Conservation (phyloP, 2,888 invertebrate species). For the Allophyes oxyacanthae region DNA sequence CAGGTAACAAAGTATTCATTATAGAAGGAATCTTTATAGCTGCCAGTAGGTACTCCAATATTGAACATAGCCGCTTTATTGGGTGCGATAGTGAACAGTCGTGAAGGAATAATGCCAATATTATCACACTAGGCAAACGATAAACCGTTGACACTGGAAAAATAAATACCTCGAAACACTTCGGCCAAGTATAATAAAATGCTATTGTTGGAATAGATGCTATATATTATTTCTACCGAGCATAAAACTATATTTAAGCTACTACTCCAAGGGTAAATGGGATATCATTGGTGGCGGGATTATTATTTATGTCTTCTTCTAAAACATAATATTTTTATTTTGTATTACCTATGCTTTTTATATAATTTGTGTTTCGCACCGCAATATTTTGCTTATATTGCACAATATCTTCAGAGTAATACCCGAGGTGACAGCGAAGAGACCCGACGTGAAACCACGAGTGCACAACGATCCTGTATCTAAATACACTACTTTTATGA, state of each 20-base stretch:
- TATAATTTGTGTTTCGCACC: slow-evolving; percentile 33
- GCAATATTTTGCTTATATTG: slow-evolving; percentile 56
- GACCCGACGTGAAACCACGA: slow-evolving; percentile 66
- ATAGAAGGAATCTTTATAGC: neutral
- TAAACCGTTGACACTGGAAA: too few relatives aligned
- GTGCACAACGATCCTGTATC: slow-evolving; percentile 66
- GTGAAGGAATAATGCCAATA: too few relatives aligned
- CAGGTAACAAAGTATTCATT: slow-evolving; percentile 65
- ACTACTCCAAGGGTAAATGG: slow-evolving; percentile 29
- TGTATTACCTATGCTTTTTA: slow-evolving; percentile 26
- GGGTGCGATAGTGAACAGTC: too few relatives aligned
- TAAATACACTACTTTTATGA: slow-evolving; percentile 73
- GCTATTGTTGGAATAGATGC: slow-evolving; percentile 18
- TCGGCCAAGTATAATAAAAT: slow-evolving; percentile 3
- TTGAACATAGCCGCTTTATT: too few relatives aligned
- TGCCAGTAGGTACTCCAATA: too few relatives aligned
- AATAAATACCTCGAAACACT: neutral
- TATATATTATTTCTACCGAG: slow-evolving; percentile 26
- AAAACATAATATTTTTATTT: slow-evolving; percentile 13
- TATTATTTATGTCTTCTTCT: slow-evolving; percentile 21
- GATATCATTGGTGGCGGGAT: slow-evolving; percentile 44
- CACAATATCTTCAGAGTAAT: slow-evolving; percentile 78
- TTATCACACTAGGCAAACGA: too few relatives aligned
- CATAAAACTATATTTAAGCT: slow-evolving; percentile 20
- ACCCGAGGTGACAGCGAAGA: slow-evolving; percentile 76